Base-by-base conservation (phyloP, 2,888 invertebrate species). In the Drosophila koepferae region DNA sequence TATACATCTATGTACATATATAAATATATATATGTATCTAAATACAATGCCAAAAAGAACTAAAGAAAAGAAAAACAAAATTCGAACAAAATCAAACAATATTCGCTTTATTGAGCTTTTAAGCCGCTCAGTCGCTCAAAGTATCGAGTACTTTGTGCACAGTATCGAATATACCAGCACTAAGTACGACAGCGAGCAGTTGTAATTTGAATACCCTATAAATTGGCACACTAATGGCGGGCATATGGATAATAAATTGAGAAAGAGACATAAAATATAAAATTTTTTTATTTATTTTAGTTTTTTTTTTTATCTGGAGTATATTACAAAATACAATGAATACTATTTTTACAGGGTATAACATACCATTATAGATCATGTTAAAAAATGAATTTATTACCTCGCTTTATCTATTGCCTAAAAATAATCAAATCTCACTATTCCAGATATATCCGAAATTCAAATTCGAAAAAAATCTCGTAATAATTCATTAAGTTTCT, bases 71-170 rank as follows among this genome's bases (percentile, higher is more conserved):
- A 14, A 46, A 20, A 49, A 54, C 51, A 66, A 73, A 75, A 78
- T 72, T 63, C 69, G 48, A 65, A 66, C 68, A 77, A 82, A 86
- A 78, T 86, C 82, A 80, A 86, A 86, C 75, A 80, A 80, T 78
- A 76, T 82, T 76, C 69, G 75, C 74, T 75, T 51, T 72, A 79
- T 77, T 85, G 87, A 87, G 85, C 85, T 72, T 74, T 85, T 85
- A 85, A 85, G 87, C 87, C 79, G 81, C 82, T 72, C 75, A 75
- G 48, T n/a, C 68, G 65, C 60, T 68, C 63, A 68, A 55, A 69
- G 63, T 51, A 64, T 55, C 49, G 53, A 58, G 54, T 23, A 46
- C 44, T 63, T 55, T 51, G 38, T 18, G 56, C 53, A 31, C 46
- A 48, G 62, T 31, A 71, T 40, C n/a, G 55, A 53, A 36, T 41